Percentiles rank a stretch among this genome's conserved stretches.
phyloP scores from a whole-genome alignment of 2,113 vertebrate genomes.

The Climacteris rufus region DNA sequence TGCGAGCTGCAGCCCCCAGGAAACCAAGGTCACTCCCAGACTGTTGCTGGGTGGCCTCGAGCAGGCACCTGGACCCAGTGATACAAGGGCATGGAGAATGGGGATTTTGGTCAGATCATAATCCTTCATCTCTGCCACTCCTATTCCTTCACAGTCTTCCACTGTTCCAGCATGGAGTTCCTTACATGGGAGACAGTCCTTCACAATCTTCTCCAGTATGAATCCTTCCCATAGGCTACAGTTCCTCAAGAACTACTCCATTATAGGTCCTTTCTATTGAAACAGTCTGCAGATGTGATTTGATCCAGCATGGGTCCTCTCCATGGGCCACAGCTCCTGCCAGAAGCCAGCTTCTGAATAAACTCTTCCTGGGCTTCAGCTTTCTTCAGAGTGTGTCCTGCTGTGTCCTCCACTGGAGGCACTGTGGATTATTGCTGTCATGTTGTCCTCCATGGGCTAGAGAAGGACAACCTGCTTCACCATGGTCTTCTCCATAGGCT shows the following conservation, averaged over 20 bases:
- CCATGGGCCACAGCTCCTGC: neutral
- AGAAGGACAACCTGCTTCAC: neutral
- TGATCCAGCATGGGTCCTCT: neutral
- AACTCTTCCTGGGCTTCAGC: neutral
- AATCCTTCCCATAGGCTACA: accelerated
- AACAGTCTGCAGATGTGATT: neutral
- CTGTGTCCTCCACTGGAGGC: neutral
- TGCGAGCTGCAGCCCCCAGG: no score
- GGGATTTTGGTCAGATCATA: neutral
- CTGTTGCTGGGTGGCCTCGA: no score
- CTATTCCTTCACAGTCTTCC: neutral
- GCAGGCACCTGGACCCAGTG: no score
- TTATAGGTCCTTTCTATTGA: neutral
- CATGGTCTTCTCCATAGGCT: neutral
- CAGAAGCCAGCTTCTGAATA: neutral
- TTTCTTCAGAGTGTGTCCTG: neutral
- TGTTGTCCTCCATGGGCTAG: neutral
- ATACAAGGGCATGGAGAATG: neutral
- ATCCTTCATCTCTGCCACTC: neutral
- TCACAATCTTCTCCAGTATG: neutral
- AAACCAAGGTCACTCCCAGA: no score
- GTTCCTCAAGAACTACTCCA: neutral
- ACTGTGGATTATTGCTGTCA: neutral
- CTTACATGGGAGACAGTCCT: neutral
- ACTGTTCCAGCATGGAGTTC: accelerated